Percentiles rank a stretch among this genome's conserved stretches.
Evolutionary conservation across 1,140 invertebrate genomes (phyloP).

Genomic region (Drosophila erecta): DNA sequence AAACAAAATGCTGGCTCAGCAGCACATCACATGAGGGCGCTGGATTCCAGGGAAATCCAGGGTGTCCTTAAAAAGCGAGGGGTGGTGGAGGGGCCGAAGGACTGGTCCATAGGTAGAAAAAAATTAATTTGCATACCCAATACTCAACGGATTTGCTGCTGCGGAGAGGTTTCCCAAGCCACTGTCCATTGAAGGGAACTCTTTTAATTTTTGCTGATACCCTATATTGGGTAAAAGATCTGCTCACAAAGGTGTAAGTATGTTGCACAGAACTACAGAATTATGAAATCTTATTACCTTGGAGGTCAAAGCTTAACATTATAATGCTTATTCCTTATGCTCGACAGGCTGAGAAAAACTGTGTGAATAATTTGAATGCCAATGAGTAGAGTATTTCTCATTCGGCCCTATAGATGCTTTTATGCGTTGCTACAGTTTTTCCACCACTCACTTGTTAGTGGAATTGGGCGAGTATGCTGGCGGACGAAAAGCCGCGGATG

Average conservation of each 20-base stretch:
- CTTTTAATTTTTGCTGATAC: constrained; percentile 13
- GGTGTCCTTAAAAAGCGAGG: constrained; percentile 8
- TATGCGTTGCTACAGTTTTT: constrained; percentile 12
- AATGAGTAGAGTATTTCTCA: neutral
- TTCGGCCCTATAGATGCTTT: neutral
- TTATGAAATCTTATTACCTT: neutral
- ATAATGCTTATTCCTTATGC: too few relatives aligned
- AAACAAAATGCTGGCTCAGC: constrained; percentile 58
- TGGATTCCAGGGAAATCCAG: constrained; percentile 8
- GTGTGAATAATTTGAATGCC: too few relatives aligned
- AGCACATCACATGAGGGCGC: constrained; percentile 49
- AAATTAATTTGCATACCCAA: constrained; percentile 80
- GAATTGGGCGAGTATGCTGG: constrained; percentile 34
- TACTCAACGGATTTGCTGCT: constrained; percentile 65
- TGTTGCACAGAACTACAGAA: too few relatives aligned
- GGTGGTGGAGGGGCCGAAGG: neutral
- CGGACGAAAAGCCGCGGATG: constrained; percentile 32
- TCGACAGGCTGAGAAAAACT: too few relatives aligned
- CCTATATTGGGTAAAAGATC: neutral
- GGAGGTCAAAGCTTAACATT: too few relatives aligned
- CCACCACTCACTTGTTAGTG: constrained; percentile 40
- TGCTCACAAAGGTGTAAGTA: too few relatives aligned
- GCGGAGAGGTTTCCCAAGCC: constrained; percentile 26
- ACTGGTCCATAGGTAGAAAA: constrained; percentile 43
- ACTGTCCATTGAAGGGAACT: constrained; percentile 2